These are phyloP conservation scores for Ovibos moschatus DNA, from an alignment of 2,113 vertebrate species.

Conservation along the genomic window DNA sequence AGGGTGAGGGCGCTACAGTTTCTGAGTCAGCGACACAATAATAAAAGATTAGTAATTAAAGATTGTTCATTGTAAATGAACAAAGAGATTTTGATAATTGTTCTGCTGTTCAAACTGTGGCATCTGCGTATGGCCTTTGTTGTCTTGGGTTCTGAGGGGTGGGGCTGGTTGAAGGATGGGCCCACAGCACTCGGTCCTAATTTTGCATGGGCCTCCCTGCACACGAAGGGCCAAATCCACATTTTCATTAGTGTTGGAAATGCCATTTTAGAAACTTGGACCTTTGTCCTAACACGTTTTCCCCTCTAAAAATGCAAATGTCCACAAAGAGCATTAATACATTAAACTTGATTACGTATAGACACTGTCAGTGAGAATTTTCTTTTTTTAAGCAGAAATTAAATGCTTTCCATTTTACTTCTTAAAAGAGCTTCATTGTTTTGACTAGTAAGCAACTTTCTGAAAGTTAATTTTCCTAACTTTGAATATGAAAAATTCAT, in stretches of 20 bases:
- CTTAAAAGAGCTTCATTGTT: constrained; percentile 9
- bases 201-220: not conserved
- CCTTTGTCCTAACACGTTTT: not conserved
- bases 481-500: constrained; percentile 59
- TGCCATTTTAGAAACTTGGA: not conserved
- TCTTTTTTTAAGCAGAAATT: constrained; percentile 21
- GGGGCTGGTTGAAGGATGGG: not conserved
- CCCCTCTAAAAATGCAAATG: not conserved
- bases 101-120: not conserved
- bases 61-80: not conserved
- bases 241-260: not conserved
- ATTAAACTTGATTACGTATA: not conserved
- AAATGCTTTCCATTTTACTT: not conserved
- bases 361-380: not conserved
- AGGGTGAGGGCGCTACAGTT: not conserved
- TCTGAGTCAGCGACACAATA: not conserved
- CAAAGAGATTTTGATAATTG: not conserved
- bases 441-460: not conserved
- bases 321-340: not conserved
- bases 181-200: not conserved
- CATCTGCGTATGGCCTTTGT: not conserved
- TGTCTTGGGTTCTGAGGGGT: not conserved
- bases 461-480: constrained; percentile 34
- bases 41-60: not conserved
- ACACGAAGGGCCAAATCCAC: not conserved